Evolutionary conservation across 2,888 invertebrate species (phyloP).

Genomic region (Pterobdella sp.): DNA sequence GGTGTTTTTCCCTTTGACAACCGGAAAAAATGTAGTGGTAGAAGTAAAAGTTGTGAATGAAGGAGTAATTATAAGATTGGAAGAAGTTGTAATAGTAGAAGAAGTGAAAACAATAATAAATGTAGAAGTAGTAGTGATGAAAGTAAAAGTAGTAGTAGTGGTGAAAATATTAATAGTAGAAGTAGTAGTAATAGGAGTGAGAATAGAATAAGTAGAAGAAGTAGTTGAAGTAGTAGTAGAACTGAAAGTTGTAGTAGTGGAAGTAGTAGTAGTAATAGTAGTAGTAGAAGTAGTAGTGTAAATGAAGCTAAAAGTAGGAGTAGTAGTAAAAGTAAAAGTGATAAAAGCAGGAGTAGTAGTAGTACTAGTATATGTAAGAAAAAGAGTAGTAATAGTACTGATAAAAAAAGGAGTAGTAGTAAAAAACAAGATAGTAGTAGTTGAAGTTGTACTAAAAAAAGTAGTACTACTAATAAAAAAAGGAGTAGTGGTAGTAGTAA

Average conservation of each 20-base stretch:
- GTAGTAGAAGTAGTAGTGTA: conserved; percentile 6
- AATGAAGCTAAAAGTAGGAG: not conserved
- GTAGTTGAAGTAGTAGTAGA: conserved; percentile 9
- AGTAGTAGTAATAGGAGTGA: conserved; percentile 8
- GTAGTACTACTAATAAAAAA: not conserved
- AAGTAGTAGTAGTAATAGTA: conserved; percentile 10
- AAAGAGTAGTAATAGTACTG: not conserved
- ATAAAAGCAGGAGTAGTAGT: conserved; percentile 6
- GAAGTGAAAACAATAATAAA: no score
- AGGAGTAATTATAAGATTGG: no score
- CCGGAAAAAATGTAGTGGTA: no score
- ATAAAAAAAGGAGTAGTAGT: not conserved
- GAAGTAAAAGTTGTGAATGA: no score
- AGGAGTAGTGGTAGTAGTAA: conserved; percentile 6
- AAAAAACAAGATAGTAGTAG: not conserved
- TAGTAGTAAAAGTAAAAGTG: conserved; percentile 3
- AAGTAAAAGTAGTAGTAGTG: not conserved
- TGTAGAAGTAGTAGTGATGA: no score
- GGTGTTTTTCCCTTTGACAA: no score
- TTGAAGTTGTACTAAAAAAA: not conserved
- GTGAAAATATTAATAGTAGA: not conserved
- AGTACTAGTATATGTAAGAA: not conserved
- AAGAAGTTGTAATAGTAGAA: no score
- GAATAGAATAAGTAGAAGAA: conserved; percentile 7
- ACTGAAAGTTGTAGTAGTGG: not conserved